Evolutionary conservation across 1,140 invertebrate genomes (phyloP), one percentile per base, ranked within the genome.

Genomic region (Mya arenaria): DNA sequence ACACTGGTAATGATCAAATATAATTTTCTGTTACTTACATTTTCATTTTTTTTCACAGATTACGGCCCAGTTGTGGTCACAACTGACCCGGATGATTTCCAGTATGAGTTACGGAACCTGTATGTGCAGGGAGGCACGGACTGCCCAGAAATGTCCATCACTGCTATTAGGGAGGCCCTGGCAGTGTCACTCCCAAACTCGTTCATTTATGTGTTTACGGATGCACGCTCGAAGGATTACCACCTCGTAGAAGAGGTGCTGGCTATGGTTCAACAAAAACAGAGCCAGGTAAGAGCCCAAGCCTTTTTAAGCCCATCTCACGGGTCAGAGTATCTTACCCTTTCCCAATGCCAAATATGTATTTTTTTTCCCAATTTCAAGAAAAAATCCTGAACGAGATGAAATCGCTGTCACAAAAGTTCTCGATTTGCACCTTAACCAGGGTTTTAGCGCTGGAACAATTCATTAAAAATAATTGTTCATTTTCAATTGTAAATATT

Each of bases 121-220:
- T 92, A 93, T n/a, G 94, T 96, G 13, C 93, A 94, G 60, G 95
- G 96, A 0, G 96, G 96, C n/a, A 95, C 95, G 0, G 96, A 96
- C 85, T 96, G 96, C 90, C 96, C 96, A 0, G 96, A 96, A 91
- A 96, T 94, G 93, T 94, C 95, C 15, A 89, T 96, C 10, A 93
- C 92, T 0, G 96, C 95, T 1, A 95, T 96, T 37, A 93, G 94
- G 37, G 89, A 94, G 81, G 96, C 96, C 0, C 91, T 97, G 2
- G 93, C 95, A 75, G 93, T 94, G 15, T 94, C 95, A 39, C 89
- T 95, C 10, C 95, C 95, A 0, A 93, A 94, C 66, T 96, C 96
- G 0, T 96, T 94, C 87, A 93, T 96, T 39, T 97, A 96, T 88
- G 96, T 96, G 0, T 96, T 96, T 88, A 96, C 96, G 1, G 96